Base-by-base conservation (phyloP, 2,113 vertebrate species). In the Erythrocebus patas region DNA sequence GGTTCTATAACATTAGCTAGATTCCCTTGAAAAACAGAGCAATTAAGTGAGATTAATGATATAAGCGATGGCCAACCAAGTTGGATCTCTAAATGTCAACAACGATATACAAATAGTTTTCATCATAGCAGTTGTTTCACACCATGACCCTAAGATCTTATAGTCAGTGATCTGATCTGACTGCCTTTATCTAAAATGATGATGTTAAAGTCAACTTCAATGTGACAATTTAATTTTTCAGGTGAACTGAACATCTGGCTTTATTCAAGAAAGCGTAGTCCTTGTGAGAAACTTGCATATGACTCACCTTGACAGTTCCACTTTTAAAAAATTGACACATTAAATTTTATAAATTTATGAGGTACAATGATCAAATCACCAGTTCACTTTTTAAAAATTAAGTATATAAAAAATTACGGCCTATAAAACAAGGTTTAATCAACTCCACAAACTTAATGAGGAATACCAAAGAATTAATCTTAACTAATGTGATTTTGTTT, bases 11-110 rank as follows among this genome's bases (percentile, higher is more conserved):
- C 94, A 70, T 82, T 76, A 92, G 43, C 43, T 93, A 10, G 20
- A 57, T 82, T 96, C 9, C 50, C 17, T 40, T 76, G 43, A 52
- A n/a, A 93, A 93, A 57, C 8, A 59, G n/a, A 38, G 72, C 64
- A 45, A 95, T 96, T 93, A 92, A 89, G 38, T 66, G 72, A 48
- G 38, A 92, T 93, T 70, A 64, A 57, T 64, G 82, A 59, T 50
- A 76, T 48, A 57, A 68, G 27, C n/a, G n/a, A 76, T 48, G 40
- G 75, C n/a, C n/a, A 55, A 43, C 73, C 12, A 43, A 75, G 30
- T 2, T 70, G 40, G 40, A 75, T 40, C 76, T 72, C 35, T 57
- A 73, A 75, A 27, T 32, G n/a, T 82, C 66, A 92, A 50, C 35
- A 12, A 73, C 40, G 48, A 78, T 50, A 64, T 61, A 20, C 11